Evolutionary conservation across 92 coral and sea anemone genomes (phyloP).

Genomic region (Zoanthus gigantus): DNA sequence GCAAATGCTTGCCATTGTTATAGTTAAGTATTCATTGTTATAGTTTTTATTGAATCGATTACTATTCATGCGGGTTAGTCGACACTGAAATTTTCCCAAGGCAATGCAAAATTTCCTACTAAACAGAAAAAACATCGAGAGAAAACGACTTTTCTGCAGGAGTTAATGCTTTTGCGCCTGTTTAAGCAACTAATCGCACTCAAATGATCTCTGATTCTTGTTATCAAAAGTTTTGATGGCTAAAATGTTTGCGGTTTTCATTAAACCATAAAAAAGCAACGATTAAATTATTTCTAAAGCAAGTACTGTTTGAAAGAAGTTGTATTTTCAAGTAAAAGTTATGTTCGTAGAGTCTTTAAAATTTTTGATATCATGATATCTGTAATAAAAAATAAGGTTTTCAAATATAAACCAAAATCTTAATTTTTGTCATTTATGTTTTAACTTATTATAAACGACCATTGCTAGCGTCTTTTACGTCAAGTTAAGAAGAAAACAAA

Average conservation of each 20-base stretch:
- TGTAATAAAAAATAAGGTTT: neutral
- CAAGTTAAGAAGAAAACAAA: neutral
- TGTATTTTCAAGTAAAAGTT: neutral
- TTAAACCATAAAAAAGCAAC: neutral
- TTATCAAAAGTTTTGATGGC: neutral
- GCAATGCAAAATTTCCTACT: neutral
- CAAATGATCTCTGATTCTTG: neutral
- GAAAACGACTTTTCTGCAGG: neutral
- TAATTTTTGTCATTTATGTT: too few relatives aligned
- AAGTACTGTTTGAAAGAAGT: neutral
- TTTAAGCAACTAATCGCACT: neutral
- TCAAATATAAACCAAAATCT: neutral
- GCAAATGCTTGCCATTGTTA: constrained; percentile 28
- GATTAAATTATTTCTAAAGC: constrained; percentile 17
- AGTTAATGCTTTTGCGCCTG: neutral
- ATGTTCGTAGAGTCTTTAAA: neutral
- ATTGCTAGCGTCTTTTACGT: neutral
- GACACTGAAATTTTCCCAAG: neutral
- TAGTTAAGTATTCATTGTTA: constrained; percentile 12
- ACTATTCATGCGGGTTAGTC: constrained; percentile 23
- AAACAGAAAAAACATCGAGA: neutral
- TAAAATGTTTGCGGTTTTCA: neutral
- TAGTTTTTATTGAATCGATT: neutral
- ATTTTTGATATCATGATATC: neutral
- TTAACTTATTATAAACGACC: too few relatives aligned